These are phyloP conservation scores for Phaenicophaeus curvirostris DNA, from an alignment of 2,797 vertebrate genomes.

Conservation along the genomic window DNA sequence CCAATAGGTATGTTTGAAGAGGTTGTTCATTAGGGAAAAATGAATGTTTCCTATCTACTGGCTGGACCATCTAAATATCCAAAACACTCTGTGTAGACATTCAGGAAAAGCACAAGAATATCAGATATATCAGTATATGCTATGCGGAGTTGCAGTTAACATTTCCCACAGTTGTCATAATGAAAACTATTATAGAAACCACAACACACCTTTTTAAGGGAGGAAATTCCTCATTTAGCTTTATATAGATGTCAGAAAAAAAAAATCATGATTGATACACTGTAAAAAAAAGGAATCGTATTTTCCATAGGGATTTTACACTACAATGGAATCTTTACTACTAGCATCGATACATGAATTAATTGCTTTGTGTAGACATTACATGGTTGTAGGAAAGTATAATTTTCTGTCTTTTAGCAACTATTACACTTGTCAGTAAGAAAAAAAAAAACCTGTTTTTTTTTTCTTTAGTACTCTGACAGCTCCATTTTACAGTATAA, in stretches of 20 bases:
- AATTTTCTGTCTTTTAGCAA: conserved; percentile 45
- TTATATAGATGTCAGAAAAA: conserved; percentile 57
- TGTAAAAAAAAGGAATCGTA: conserved; percentile 50
- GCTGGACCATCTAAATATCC: background rate
- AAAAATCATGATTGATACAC: conserved; percentile 31
- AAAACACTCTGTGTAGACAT: background rate
- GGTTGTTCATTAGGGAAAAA: background rate
- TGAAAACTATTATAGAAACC: conserved; percentile 58
- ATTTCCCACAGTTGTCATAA: conserved; percentile 15
- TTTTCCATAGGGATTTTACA: conserved; percentile 63
- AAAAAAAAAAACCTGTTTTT: background rate
- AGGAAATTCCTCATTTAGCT: conserved; percentile 63
- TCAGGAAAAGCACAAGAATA: background rate
- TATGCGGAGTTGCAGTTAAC: background rate
- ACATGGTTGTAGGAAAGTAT: conserved; percentile 45
- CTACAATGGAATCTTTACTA: conserved; percentile 59
- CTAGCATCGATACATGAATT: conserved; percentile 41
- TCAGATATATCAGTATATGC: background rate
- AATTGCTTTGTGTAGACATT: conserved; percentile 64
- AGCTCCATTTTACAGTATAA: conserved; percentile 58
- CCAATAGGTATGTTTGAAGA: background rate
- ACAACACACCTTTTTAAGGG: conserved; percentile 63
- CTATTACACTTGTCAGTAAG: conserved; percentile 33
- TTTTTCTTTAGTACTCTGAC: conserved; percentile 24
- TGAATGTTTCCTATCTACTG: background rate